These are phyloP conservation scores for Solenodon paradoxus DNA, from an alignment of 2,113 vertebrate species.

Conservation along the genomic window DNA sequence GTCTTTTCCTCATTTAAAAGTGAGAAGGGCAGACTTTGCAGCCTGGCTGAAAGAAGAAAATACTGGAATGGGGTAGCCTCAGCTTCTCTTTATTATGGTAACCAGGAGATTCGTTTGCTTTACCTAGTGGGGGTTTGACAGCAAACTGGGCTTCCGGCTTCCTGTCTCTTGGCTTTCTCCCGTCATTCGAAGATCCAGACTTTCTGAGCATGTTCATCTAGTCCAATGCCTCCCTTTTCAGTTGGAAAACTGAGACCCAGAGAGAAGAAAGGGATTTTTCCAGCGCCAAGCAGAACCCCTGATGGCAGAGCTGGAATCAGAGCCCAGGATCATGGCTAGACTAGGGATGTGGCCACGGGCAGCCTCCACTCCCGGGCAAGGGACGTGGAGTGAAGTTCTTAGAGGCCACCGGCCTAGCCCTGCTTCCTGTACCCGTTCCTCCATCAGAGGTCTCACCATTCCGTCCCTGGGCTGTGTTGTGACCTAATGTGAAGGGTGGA, in stretches of 20 bases:
- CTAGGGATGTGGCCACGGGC: not conserved
- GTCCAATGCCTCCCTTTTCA: not conserved
- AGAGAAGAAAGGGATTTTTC: not conserved
- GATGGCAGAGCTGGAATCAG: not conserved
- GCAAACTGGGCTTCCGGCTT: not conserved
- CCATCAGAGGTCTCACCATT: not conserved
- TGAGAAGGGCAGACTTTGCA: not conserved
- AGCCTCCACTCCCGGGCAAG: not conserved
- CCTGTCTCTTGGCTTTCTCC: not conserved
- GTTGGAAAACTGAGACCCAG: not conserved
- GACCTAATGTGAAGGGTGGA: not conserved
- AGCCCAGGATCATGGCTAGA: not conserved
- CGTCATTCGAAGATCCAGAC: not conserved
- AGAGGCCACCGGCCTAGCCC: not conserved
- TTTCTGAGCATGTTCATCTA: not conserved
- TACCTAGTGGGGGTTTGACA: not conserved
- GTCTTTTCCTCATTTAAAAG: not conserved
- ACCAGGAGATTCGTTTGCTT: not conserved
- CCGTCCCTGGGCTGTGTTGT: not conserved
- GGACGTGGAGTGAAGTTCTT: not conserved
- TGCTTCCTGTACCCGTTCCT: not conserved
- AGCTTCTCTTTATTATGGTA: not conserved
- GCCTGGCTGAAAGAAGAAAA: not conserved
- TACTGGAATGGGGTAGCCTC: not conserved
- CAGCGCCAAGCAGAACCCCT: not conserved